These are phyloP conservation scores for Drosophila subquinaria DNA, from an alignment of 2,888 invertebrate species.

Conservation along the genomic window DNA sequence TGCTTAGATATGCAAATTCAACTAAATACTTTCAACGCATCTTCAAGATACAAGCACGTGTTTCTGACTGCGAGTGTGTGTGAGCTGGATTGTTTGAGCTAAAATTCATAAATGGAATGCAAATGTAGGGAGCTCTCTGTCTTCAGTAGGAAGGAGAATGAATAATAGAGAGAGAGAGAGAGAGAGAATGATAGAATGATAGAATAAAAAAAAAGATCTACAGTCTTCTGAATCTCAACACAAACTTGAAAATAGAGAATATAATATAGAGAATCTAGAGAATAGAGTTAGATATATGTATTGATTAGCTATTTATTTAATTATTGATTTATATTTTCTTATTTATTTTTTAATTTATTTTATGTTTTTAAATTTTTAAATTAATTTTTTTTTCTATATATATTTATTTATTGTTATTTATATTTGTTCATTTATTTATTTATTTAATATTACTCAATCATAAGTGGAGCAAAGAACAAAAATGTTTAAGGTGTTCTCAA, in stretches of 20 bases:
- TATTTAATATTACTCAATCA: too few relatives aligned
- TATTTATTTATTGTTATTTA: too few relatives aligned
- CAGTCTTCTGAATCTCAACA: background rate
- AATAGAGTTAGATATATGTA: too few relatives aligned
- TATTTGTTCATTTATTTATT: too few relatives aligned
- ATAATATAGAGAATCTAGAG: too few relatives aligned
- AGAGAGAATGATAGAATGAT: background rate
- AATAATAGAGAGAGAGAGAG: background rate
- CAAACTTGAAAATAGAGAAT: too few relatives aligned
- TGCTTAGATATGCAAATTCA: constrained; percentile 79
- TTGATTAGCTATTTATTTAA: too few relatives aligned
- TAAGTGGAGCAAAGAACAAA: background rate
- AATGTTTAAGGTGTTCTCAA: constrained; percentile 7
- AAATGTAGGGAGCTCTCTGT: constrained; percentile 5
- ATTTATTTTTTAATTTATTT: too few relatives aligned
- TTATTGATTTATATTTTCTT: too few relatives aligned
- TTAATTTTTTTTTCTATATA: too few relatives aligned
- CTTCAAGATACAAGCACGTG: constrained; percentile 55
- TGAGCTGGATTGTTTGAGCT: constrained; percentile 13
- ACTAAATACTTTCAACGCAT: constrained; percentile 81
- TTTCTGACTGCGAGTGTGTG: constrained; percentile 8
- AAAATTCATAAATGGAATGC: constrained; percentile 16
- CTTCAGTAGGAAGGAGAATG: constrained; percentile 8
- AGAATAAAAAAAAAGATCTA: background rate
- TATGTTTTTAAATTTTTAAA: too few relatives aligned